Base-by-base conservation (phyloP, 2,888 invertebrate genomes). In the Lithophane semibrunnea region DNA sequence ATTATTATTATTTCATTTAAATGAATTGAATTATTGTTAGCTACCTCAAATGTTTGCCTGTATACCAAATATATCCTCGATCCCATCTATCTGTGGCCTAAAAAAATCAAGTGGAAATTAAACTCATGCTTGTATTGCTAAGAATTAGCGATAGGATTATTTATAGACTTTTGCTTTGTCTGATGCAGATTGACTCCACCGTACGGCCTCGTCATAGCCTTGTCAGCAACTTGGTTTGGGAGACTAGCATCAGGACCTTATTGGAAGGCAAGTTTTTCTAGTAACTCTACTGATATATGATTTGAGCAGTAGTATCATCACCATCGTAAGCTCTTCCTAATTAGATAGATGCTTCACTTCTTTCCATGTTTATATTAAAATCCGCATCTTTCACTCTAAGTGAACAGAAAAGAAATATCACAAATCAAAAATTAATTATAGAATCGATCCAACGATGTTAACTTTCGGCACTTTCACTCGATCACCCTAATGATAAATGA, bases 241-340 rank as follows among this genome's bases (percentile, higher is more conserved):
- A 91, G 91, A 4, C 37, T 94, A 5, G 88, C 92, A 13, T 78
- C 87, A 66, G 96, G 97, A 1, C 96, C 96, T 2, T 83, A 92
- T n/a, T 96, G 95, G 95, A 75, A 88, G 75, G 91, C 88, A 81
- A 79, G 54, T 54, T 37, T 10, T 24, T 16, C 21, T 42, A 24
- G 3, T 49, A 47, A 29, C 13, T 58, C 12, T 56, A 56, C 10
- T 68, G 0, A 10, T 24, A 0, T 2, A 24, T 12, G 12, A 58
- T 58, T 58, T 58, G 5, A 24, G 24, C 5, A 58, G 12, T n/a
- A 24, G 24, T 29, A 29, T 16, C 10, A 47, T 56, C 0, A 29
- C 13, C 21, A 18, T 29, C 8, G 0, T 73, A 47, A 18, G 16
- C 10, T 56, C 5, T 42, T 42, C 13, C 3, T n/a, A 42, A 16